phyloP scores from a whole-genome alignment of 2,113 vertebrate species.

The Nyctereutes procyonoides region DNA sequence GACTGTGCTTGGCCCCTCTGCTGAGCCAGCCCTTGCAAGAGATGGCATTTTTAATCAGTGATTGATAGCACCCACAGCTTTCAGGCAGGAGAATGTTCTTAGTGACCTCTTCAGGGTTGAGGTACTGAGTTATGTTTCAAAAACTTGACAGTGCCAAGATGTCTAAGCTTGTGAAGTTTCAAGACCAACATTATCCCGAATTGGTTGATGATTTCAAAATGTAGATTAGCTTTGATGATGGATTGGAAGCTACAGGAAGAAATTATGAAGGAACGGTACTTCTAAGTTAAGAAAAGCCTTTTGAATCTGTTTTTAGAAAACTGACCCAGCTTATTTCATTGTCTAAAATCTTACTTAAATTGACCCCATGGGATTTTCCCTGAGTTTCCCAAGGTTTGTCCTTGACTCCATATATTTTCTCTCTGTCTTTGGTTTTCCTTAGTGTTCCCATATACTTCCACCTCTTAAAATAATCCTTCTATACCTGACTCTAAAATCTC shows the following conservation, averaged over 20 bases:
- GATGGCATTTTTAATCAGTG: constrained; percentile 59
- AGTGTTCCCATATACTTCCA: not conserved
- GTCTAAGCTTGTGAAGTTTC: constrained; percentile 68
- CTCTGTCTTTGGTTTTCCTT: not conserved
- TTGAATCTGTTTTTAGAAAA: constrained; percentile 38
- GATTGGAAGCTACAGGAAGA: constrained; percentile 52
- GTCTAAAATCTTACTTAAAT: not conserved
- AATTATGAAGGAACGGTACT: constrained; percentile 9
- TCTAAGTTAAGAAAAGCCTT: not conserved
- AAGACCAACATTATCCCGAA: constrained; percentile 56
- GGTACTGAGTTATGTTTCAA: constrained; percentile 79
- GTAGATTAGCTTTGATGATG: constrained; percentile 66
- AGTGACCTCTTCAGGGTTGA: constrained; percentile 73
- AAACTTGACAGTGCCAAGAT: constrained; percentile 73
- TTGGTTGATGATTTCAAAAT: constrained; percentile 66
- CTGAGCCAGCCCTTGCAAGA: constrained; percentile 75
- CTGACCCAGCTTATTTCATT: not conserved
- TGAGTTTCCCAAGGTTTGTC: constrained; percentile 20
- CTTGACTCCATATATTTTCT: not conserved
- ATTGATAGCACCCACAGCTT: constrained; percentile 79
- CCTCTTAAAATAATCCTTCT: not conserved
- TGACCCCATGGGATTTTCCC: not conserved
- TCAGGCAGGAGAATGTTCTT: constrained; percentile 69
- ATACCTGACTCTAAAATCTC: not conserved
- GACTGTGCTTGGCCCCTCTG: constrained; percentile 62